Evolutionary conservation across 2,113 vertebrate genomes (phyloP).

Genomic region (Hemicordylus capensis): DNA sequence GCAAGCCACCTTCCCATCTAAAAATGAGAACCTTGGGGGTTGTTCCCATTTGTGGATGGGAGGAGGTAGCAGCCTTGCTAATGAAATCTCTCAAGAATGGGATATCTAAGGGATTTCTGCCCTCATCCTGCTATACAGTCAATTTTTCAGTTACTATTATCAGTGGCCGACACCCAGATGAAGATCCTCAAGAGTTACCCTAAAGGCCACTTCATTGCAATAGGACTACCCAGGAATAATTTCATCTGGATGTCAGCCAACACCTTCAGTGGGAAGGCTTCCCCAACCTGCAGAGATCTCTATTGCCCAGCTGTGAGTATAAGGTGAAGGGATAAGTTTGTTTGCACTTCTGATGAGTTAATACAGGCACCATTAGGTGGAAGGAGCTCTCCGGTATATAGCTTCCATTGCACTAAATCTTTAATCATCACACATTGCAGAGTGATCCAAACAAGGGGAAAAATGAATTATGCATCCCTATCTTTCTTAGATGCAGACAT

Average conservation of each 20-base stretch:
- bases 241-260: too few species aligned
- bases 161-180: too few species aligned
- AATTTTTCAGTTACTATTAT: neutral
- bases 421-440: constrained; percentile 15
- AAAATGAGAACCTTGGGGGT: too few species aligned
- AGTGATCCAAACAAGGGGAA: neutral
- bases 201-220: too few species aligned
- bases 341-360: neutral
- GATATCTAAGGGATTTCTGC: too few species aligned
- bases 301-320: neutral
- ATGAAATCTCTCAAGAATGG: neutral
- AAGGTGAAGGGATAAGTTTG: neutral
- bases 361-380: neutral
- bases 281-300: neutral
- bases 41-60: too few species aligned
- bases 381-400: neutral
- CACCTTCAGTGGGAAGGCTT: neutral
- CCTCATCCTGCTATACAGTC: neutral
- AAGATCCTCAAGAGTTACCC: too few species aligned
- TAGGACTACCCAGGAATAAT: too few species aligned
- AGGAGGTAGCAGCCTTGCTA: too few species aligned
- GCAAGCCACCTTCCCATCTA: too few species aligned
- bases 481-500: neutral
- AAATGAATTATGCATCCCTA: neutral
- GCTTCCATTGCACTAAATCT: neutral